Percentiles rank a stretch among this genome's conserved stretches.
phyloP scores from a whole-genome alignment of 2,797 vertebrate species.

The Sphenodon punctatus region DNA sequence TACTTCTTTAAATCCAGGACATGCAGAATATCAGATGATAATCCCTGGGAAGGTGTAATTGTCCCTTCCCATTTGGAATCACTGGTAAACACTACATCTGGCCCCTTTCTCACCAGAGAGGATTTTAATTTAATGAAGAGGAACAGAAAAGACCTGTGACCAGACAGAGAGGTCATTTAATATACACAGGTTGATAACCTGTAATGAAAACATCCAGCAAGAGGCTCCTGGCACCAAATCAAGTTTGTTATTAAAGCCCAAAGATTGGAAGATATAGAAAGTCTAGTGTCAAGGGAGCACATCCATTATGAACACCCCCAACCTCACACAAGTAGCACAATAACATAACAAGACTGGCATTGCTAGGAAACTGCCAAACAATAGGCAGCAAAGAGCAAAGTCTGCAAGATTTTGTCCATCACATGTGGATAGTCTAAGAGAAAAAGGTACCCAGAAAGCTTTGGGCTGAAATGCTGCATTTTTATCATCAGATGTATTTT shows the following conservation, averaged over 20 bases:
- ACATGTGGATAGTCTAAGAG: background rate
- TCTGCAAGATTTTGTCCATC: background rate
- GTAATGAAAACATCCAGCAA: background rate
- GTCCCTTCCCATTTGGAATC: background rate
- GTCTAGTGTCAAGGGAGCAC: background rate
- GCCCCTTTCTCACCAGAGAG: background rate
- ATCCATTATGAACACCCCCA: no score
- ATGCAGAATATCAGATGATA: background rate
- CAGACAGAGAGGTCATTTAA: background rate
- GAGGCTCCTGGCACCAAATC: background rate
- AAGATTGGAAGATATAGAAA: background rate
- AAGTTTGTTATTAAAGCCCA: background rate
- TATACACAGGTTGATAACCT: background rate
- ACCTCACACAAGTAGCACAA: no score
- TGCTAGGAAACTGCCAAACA: background rate
- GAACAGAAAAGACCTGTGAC: background rate
- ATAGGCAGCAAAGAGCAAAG: background rate
- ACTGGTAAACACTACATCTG: background rate
- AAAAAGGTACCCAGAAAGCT: background rate
- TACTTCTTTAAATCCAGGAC: background rate
- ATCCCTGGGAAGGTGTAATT: background rate
- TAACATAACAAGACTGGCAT: background rate
- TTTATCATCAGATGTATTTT: conserved; percentile 14
- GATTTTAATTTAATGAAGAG: background rate
- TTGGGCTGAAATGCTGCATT: conserved; percentile 35